These are phyloP conservation scores for Tauraco hartlaubi DNA, from an alignment of 2,797 vertebrate species.

Conservation along the genomic window DNA sequence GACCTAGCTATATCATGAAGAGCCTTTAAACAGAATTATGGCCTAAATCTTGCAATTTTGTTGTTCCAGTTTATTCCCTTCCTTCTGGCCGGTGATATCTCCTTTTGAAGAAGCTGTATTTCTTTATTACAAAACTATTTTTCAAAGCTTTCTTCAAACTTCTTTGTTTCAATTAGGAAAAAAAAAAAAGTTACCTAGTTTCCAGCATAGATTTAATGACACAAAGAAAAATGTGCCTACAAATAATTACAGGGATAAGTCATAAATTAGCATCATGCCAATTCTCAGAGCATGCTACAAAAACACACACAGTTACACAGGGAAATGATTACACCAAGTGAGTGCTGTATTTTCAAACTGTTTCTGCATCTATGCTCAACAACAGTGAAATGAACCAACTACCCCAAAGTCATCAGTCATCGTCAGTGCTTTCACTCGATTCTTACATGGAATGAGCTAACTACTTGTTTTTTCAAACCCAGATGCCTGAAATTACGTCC, in stretches of 20 bases:
- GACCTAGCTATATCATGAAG: not conserved
- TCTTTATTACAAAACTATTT: constrained; percentile 10
- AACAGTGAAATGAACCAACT: not conserved
- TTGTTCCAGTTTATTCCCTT: not conserved
- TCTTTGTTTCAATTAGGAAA: not conserved
- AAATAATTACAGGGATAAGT: constrained; percentile 19
- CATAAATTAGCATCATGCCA: constrained; percentile 23
- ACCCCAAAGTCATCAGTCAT: not conserved
- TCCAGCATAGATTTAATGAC: constrained; percentile 35
- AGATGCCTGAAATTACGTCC: not conserved
- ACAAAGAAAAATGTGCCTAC: constrained; percentile 20
- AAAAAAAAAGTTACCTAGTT: not conserved
- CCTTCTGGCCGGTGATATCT: not conserved
- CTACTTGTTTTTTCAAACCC: not conserved
- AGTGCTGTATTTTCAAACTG: constrained; percentile 15
- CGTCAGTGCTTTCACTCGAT: not conserved
- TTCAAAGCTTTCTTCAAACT: not conserved
- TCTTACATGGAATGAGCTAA: not conserved
- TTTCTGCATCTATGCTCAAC: not conserved
- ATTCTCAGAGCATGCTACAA: not conserved
- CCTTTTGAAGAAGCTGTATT: not conserved
- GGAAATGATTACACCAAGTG: not conserved
- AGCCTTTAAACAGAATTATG: not conserved
- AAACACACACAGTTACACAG: not conserved
- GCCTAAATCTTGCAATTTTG: not conserved